Evolutionary conservation across 2,888 invertebrate genomes (phyloP).

Genomic region (Trichacis sp.): DNA sequence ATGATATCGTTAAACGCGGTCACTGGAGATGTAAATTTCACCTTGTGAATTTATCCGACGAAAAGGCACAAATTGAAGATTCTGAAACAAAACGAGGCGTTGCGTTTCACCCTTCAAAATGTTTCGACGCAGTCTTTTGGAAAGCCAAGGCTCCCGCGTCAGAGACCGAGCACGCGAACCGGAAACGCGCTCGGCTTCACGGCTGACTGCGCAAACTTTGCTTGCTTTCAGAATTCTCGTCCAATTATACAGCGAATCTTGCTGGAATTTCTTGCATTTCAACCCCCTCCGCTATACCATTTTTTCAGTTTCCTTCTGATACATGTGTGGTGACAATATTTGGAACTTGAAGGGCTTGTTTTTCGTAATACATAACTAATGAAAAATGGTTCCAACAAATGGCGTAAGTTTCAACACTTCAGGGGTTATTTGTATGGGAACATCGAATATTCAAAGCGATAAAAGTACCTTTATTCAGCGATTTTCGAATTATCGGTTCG

Average conservation of each 20-base stretch:
- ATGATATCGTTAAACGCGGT: no score
- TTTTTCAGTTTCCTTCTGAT: not conserved
- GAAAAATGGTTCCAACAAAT: no score
- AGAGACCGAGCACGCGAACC: constrained; percentile 55
- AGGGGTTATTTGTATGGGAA: no score
- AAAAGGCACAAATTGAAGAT: not conserved
- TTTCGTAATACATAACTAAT: no score
- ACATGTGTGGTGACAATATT: not conserved
- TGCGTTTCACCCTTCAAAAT: constrained; percentile 43
- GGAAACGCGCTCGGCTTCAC: constrained; percentile 58
- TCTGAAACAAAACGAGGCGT: constrained; percentile 19
- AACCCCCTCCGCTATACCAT: not conserved
- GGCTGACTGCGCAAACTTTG: constrained; percentile 57
- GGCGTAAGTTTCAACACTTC: no score
- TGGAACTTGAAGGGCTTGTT: not conserved
- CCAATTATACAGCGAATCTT: constrained; percentile 58
- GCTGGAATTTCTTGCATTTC: constrained; percentile 25
- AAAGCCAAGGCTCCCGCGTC: constrained; percentile 48
- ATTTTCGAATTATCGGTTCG: no score
- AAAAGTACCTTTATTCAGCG: no score
- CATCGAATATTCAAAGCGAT: no score
- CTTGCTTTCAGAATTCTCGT: constrained; percentile 55
- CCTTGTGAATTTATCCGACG: no score
- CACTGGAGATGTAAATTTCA: no score
- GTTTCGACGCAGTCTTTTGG: constrained; percentile 48